Evolutionary conservation across 2,113 vertebrate species (phyloP).

Genomic region (Colaptes auratus): DNA sequence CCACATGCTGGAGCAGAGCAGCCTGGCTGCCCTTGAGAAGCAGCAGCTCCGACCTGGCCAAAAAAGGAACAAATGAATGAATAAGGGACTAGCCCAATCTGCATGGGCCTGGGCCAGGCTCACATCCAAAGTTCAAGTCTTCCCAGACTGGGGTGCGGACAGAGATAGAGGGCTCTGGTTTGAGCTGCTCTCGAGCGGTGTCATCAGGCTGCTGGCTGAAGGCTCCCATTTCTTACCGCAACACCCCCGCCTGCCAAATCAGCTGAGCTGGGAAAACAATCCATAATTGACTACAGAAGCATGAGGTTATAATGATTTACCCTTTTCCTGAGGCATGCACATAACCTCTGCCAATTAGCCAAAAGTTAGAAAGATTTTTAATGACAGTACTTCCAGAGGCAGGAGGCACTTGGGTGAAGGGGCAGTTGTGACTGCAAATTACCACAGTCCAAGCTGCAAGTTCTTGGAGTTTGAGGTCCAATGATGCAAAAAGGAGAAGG

Average conservation of each 20-base stretch:
- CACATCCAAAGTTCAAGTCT: background rate
- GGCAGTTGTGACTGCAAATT: background rate
- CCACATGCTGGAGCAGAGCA: background rate
- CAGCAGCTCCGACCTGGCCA: background rate
- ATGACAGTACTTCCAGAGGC: background rate
- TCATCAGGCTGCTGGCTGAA: constrained; percentile 24
- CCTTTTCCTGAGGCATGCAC: constrained; percentile 45
- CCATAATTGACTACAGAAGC: constrained; percentile 63
- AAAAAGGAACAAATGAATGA: background rate
- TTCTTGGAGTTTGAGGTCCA: background rate
- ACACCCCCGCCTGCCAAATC: constrained; percentile 3
- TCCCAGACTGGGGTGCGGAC: background rate
- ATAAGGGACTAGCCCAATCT: background rate
- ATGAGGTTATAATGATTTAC: constrained; percentile 58
- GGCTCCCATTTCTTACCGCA: constrained; percentile 48
- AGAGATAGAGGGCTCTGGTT: constrained; percentile 42
- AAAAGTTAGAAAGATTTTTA: constrained; percentile 36
- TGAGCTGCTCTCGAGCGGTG: constrained; percentile 50
- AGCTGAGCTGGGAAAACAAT: constrained; percentile 64
- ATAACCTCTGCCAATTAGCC: constrained; percentile 43
- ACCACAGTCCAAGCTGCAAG: background rate
- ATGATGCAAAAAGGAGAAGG: background rate
- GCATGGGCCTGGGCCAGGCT: background rate
- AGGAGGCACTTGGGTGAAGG: background rate
- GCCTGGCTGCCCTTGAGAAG: background rate